Conservation (phyloP, 2,888 invertebrate species). For the Monoplex corrugatus region DNA sequence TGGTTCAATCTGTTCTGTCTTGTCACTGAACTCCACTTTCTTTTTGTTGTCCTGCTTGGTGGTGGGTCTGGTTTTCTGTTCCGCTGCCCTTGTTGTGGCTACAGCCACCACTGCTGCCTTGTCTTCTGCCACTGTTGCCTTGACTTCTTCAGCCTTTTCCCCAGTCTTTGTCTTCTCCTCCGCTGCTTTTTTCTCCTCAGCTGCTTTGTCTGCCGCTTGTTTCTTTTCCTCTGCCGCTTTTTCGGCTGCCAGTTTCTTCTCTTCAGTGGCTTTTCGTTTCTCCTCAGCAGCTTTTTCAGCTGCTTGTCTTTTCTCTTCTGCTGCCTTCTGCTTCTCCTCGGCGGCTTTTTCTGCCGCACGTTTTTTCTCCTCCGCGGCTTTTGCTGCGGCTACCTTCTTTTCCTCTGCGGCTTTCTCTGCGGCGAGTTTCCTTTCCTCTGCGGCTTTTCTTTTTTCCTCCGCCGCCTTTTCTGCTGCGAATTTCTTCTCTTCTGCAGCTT, state of each 20-base stretch:
- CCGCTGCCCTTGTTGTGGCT: not conserved
- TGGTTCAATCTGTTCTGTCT: not conserved
- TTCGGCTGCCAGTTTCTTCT: not conserved
- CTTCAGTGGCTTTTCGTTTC: not conserved
- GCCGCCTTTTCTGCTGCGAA: not conserved
- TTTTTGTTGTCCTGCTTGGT: not conserved
- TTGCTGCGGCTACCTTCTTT: not conserved
- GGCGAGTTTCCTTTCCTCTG: not conserved
- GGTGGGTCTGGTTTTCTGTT: not conserved
- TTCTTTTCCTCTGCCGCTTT: slow-evolving; percentile 4
- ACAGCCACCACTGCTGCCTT: not conserved
- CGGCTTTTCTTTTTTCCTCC: not conserved
- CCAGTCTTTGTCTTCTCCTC: not conserved
- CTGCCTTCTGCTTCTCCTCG: slow-evolving; percentile 22
- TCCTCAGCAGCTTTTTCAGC: slow-evolving; percentile 17
- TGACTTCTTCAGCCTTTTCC: not conserved
- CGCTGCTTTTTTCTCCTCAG: not conserved
- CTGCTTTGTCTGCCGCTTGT: not conserved
- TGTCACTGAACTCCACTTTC: slow-evolving; percentile 24
- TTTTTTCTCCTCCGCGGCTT: not conserved
- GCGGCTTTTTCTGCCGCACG: not conserved
- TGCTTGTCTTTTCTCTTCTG: not conserved
- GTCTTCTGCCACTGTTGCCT: not conserved
- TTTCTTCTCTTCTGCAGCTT: not conserved
- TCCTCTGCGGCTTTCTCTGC: not conserved